phyloP scores from a whole-genome alignment of 2,113 vertebrate species.

The Eudyptes chrysolophus region DNA sequence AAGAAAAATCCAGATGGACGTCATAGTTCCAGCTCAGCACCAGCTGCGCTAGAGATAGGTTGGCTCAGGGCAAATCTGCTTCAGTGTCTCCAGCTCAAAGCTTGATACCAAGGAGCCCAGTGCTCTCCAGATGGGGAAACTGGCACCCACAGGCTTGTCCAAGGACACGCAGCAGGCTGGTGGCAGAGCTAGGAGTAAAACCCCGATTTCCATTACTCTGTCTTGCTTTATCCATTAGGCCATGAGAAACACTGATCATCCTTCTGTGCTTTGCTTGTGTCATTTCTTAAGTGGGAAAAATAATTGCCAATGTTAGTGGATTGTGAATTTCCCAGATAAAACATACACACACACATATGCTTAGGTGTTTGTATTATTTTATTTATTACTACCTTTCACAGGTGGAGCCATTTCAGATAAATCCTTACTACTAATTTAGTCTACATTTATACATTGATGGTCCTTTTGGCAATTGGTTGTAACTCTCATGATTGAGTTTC shows the following conservation, averaged over 20 bases:
- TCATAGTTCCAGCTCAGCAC: not conserved
- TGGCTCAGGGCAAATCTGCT: not conserved
- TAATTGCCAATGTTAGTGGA: not conserved
- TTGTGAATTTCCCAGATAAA: not conserved
- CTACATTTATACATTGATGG: not conserved
- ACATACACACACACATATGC: not conserved
- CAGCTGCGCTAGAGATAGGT: not conserved
- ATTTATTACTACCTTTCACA: not conserved
- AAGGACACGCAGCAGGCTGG: not conserved
- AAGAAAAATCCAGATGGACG: not conserved
- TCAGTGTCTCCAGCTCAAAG: not conserved
- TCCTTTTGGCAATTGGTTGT: not conserved
- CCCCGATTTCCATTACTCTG: not conserved
- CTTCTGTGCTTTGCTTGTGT: not conserved
- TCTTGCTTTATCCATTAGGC: not conserved
- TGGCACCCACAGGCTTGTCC: not conserved
- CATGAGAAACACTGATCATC: not conserved
- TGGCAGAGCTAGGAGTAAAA: not conserved
- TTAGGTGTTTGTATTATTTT: not conserved
- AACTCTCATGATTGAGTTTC: not conserved
- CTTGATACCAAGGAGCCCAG: not conserved
- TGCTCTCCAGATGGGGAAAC: not conserved
- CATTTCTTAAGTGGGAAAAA: not conserved
- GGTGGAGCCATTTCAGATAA: not conserved
- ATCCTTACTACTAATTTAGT: not conserved